phyloP scores from a whole-genome alignment of 1,140 invertebrate species.

The Fopius arisanus region DNA sequence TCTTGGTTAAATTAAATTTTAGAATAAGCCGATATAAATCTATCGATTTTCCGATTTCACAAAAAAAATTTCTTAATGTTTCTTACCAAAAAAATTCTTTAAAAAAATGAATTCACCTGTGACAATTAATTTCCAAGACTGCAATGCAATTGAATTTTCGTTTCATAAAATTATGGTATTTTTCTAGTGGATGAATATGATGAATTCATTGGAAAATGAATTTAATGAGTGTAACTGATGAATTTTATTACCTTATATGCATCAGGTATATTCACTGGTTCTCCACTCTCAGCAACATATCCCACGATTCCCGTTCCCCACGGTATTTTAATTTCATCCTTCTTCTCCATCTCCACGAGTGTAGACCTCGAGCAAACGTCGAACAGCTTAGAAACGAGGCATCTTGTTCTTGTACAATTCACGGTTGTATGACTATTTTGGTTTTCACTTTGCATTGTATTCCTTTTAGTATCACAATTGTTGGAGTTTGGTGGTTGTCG shows the following conservation, averaged over 20 bases:
- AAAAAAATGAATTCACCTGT: too few relatives aligned
- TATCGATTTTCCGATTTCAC: too few relatives aligned
- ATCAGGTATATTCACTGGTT: slow-evolving; percentile 93
- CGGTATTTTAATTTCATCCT: slow-evolving; percentile 90
- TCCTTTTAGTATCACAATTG: background rate
- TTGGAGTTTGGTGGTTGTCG: background rate
- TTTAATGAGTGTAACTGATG: background rate
- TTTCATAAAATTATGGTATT: too few relatives aligned
- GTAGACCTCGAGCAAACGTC: slow-evolving; percentile 92
- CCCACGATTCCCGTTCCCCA: slow-evolving; percentile 93
- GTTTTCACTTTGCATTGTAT: slow-evolving; percentile 17
- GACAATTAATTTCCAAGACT: too few relatives aligned
- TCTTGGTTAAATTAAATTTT: too few relatives aligned
- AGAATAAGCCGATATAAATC: too few relatives aligned
- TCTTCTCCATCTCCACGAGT: slow-evolving; percentile 88
- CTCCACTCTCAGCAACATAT: slow-evolving; percentile 91
- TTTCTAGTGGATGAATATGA: background rate
- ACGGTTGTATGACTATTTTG: slow-evolving; percentile 8
- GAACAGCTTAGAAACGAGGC: slow-evolving; percentile 91
- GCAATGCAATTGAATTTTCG: too few relatives aligned
- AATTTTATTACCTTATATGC: slow-evolving; percentile 83
- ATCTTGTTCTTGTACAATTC: slow-evolving; percentile 61
- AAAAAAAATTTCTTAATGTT: too few relatives aligned
- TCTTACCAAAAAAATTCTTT: too few relatives aligned
- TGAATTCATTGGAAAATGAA: background rate